Evolutionary conservation across 2,113 vertebrate genomes (phyloP), one percentile per base, ranked within the genome.

Genomic region (Paramormyrops kingsleyae): DNA sequence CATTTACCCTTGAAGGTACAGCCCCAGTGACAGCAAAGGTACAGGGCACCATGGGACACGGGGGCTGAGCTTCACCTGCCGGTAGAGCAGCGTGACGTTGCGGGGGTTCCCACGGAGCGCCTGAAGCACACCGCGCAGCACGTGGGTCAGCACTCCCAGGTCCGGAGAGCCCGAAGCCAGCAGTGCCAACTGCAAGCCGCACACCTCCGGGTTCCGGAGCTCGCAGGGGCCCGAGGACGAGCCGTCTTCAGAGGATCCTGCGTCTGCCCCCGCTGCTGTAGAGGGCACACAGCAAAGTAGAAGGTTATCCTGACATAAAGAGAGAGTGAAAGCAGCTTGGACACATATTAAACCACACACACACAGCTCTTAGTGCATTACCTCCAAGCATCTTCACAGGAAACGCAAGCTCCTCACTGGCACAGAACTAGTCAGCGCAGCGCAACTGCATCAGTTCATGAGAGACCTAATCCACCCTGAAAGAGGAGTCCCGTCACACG

Each of bases 151-250:
- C 50, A 99, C 97, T 39, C 97, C 96, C 92, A 98, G 94, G 91
- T 97, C 97, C 24, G 96, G 95, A 83, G 95, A 97, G 90, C 97
- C 94, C 15, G 93, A 89, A 88, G 97, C 97, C n/a, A 99, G 97
- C 74, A 99, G 95, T 93, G 96, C 97, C 89, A 99, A 94, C 93
- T 98, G 97, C 93, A 99, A 95, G 66, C 95, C 96, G 92, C 97
- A 99, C 93, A 99, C 97, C 95, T 99, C 97, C 10, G 99, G 98
- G 94, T 98, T 98, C 19, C 98, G 94, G 92, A 99, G 93, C 92
- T 96, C 90, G 83, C 96, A 96, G 47, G 94, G 94, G 92, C 31
- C 87, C 3, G 92, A 89, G 42, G 94, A 70, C 0, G 39, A 42
- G 17, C 88, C 91, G 80, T 80, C 31, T 8, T 94, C 92, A 13